A percentile compares a stretch with the other conserved stretches of the same genome.
Evolutionary conservation across 2,113 vertebrate genomes (phyloP).

Genomic region (Lasiurus borealis): DNA sequence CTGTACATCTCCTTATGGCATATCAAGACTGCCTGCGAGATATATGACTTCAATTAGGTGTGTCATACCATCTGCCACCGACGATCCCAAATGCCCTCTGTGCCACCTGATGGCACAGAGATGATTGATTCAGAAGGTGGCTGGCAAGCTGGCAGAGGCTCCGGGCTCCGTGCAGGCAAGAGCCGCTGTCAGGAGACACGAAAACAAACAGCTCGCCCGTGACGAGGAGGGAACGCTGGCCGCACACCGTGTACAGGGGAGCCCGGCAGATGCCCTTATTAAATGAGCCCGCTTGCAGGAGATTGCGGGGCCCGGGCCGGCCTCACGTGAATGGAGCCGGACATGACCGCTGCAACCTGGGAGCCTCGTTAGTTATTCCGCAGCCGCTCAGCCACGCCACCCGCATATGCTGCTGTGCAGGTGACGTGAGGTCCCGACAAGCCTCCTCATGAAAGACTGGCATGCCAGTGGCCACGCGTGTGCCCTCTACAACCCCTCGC

Average conservation of each 20-base stretch:
- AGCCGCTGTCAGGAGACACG: slow-evolving; percentile 23
- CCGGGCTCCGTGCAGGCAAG: neutral
- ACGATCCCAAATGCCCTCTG: slow-evolving; percentile 37
- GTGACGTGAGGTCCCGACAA: neutral
- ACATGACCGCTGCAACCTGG: slow-evolving; percentile 46
- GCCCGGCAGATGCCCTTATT: slow-evolving; percentile 41
- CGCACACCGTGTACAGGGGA: slow-evolving; percentile 7
- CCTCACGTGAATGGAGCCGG: slow-evolving; percentile 68
- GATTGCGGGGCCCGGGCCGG: slow-evolving; percentile 20
- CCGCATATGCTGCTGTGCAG: slow-evolving; percentile 26
- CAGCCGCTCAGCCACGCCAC: slow-evolving; percentile 23
- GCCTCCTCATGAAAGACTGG: neutral
- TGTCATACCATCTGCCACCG: slow-evolving; percentile 56
- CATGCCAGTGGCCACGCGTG: neutral
- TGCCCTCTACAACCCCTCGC: neutral
- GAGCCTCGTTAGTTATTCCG: slow-evolving; percentile 24
- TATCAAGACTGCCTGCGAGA: slow-evolving; percentile 61
- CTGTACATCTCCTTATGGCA: slow-evolving; percentile 22
- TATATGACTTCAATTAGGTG: slow-evolving; percentile 64
- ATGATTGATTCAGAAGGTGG: slow-evolving; percentile 55
- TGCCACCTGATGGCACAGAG: slow-evolving; percentile 27
- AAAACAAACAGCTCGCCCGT: slow-evolving; percentile 22
- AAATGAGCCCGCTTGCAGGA: slow-evolving; percentile 56
- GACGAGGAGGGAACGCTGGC: neutral
- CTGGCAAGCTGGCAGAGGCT: slow-evolving; percentile 62